Conservation (phyloP, 2,888 invertebrate species). For the Cosmopolites sordidus region DNA sequence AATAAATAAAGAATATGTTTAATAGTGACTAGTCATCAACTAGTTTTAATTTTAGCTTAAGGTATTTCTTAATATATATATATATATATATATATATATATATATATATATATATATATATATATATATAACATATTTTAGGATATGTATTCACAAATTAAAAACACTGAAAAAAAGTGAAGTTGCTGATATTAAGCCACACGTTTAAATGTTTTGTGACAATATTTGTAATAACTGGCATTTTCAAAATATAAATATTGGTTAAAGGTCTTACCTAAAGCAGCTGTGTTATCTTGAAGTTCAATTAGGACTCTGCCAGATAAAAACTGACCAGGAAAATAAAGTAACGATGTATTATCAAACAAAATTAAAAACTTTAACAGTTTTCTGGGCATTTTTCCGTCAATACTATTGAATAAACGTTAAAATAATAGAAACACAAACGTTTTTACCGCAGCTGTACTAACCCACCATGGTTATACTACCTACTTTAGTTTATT, state of each 20-base stretch:
- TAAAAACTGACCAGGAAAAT: constrained; percentile 90
- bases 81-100: too few species aligned
- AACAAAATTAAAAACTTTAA: constrained; percentile 90
- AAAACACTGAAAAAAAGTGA: too few species aligned
- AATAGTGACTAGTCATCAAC: too few species aligned
- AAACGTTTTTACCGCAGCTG: neutral
- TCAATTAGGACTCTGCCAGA: constrained; percentile 89
- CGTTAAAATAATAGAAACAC: constrained; percentile 9
- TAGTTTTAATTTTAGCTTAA: too few species aligned
- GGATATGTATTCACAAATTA: too few species aligned
- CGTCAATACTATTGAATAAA: constrained; percentile 2
- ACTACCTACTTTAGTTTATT: constrained; percentile 25
- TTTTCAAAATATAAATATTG: neutral
- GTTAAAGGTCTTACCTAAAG: constrained; percentile 61
- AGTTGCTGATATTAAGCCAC: too few species aligned
- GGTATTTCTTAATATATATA: too few species aligned
- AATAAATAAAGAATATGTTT: too few species aligned
- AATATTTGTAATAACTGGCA: too few species aligned
- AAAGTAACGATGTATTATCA: constrained; percentile 87
- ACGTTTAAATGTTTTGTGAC: too few species aligned
- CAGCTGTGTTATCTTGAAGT: constrained; percentile 87
- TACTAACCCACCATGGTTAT: constrained; percentile 25
- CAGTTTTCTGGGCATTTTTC: constrained; percentile 76
- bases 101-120: too few species aligned
- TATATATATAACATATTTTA: too few species aligned